phyloP scores from a whole-genome alignment of 2,888 invertebrate genomes.

The Kuschelorhynchus macadamiae region DNA sequence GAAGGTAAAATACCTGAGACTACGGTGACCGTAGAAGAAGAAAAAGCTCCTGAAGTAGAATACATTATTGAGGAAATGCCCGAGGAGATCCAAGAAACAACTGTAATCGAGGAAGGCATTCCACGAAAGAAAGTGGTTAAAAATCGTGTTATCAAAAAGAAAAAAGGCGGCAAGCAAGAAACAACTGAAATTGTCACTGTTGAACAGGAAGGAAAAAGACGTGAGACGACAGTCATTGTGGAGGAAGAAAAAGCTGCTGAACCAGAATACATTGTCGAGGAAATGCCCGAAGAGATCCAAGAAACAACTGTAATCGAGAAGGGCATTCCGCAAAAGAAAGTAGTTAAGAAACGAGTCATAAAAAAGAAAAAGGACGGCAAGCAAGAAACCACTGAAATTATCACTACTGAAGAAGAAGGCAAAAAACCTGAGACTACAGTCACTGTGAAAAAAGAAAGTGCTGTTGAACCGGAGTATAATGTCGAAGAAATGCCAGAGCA shows the following conservation, averaged over 20 bases:
- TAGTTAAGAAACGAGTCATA: constrained; percentile 64
- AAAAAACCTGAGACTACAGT: constrained; percentile 66
- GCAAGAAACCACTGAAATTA: constrained; percentile 66
- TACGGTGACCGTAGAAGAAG: constrained; percentile 58
- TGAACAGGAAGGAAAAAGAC: constrained; percentile 61
- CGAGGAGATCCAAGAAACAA: no score
- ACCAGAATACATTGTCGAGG: constrained; percentile 50
- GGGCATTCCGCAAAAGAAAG: constrained; percentile 55
- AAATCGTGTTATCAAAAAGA: no score
- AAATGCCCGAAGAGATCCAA: constrained; percentile 53
- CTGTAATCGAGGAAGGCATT: no score
- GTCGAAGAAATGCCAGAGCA: constrained; percentile 58
- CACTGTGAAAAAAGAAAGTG: constrained; percentile 60
- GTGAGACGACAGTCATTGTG: constrained; percentile 60
- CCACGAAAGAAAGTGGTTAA: no score
- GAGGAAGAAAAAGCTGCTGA: constrained; percentile 54
- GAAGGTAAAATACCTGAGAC: constrained; percentile 65
- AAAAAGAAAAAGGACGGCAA: constrained; percentile 66
- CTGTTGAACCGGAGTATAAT: constrained; percentile 57
- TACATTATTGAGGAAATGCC: no score
- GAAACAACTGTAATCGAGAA: constrained; percentile 56
- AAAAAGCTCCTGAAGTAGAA: constrained; percentile 49
- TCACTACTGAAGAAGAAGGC: constrained; percentile 67
- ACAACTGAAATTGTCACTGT: constrained; percentile 62
- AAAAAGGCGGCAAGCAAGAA: constrained; percentile 60